Conservation (phyloP, 2,797 vertebrate genomes). For the Hyperoplus immaculatus region DNA sequence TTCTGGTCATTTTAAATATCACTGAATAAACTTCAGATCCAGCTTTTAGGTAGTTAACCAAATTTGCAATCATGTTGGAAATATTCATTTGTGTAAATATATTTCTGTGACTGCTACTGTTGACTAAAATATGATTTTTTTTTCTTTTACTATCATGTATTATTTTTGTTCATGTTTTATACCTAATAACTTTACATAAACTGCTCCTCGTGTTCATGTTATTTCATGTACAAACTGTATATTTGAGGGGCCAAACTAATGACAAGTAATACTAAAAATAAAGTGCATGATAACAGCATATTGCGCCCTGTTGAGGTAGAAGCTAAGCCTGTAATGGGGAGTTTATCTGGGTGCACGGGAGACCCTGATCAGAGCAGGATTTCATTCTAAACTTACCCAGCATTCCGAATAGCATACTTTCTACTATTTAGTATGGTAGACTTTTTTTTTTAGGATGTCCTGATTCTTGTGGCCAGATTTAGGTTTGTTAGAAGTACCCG, state of each 20-base stretch:
- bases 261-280: background rate
- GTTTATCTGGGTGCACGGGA: slow-evolving; percentile 2
- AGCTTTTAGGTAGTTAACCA: slow-evolving; percentile 42
- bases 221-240: slow-evolving; percentile 9
- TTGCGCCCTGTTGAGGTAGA: background rate
- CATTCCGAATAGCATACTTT: background rate
- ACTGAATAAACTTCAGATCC: slow-evolving; percentile 21
- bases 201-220: background rate
- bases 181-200: background rate
- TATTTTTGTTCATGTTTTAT: slow-evolving; percentile 5
- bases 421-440: too few relatives aligned
- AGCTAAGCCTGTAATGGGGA: background rate
- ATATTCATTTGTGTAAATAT: slow-evolving; percentile 31
- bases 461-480: too few relatives aligned
- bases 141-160: slow-evolving; percentile 3
- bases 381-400: background rate
- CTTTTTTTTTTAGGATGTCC: too few relatives aligned
- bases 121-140: background rate
- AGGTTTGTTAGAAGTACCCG: too few relatives aligned
- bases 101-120: slow-evolving; percentile 10
- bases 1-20: slow-evolving; percentile 33
- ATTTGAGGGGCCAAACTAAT: slow-evolving; percentile 25
- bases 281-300: background rate
- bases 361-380: slow-evolving; percentile 5
- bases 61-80: background rate